A percentile compares a stretch with the other conserved stretches of the same genome.
Evolutionary conservation across 2,113 vertebrate species (phyloP).

Genomic region (Albula glossodonta): DNA sequence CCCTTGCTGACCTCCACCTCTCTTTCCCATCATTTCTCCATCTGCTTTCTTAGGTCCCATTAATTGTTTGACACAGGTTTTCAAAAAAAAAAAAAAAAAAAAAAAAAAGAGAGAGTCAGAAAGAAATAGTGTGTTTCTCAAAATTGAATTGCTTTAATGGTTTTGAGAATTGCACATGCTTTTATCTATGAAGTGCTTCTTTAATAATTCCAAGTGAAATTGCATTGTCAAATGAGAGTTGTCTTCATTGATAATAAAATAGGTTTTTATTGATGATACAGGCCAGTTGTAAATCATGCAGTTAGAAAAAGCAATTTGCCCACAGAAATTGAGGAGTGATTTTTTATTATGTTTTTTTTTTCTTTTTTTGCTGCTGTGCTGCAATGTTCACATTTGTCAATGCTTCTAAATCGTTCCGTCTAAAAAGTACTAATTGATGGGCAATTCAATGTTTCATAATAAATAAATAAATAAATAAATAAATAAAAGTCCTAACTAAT

Average conservation of each 20-base stretch:
- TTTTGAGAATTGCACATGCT: constrained; percentile 5
- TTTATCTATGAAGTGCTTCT: neutral
- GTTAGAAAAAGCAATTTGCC: constrained; percentile 6
- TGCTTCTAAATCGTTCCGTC: neutral
- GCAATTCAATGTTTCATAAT: neutral
- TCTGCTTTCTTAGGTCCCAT: neutral
- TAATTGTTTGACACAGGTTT: neutral
- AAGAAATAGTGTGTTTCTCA: neutral
- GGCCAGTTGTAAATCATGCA: neutral
- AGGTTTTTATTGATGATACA: constrained; percentile 13
- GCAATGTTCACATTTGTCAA: neutral
- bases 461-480: neutral
- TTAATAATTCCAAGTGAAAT: constrained; percentile 9
- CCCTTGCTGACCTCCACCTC: neutral
- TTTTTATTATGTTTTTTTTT: neutral
- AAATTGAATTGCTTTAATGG: constrained; percentile 14
- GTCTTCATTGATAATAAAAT: constrained; percentile 7
- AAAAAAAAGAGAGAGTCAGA: no score
- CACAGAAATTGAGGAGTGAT: constrained; percentile 4
- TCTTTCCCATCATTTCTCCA: neutral
- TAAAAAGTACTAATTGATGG: neutral
- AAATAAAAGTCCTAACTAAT: neutral
- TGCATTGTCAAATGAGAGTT: constrained; percentile 11
- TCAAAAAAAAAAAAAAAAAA: neutral
- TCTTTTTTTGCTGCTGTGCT: neutral